Percentiles rank a stretch among this genome's conserved stretches.
phyloP scores from a whole-genome alignment of 2,797 vertebrate species.

The Sebastiscus albofasciatus region DNA sequence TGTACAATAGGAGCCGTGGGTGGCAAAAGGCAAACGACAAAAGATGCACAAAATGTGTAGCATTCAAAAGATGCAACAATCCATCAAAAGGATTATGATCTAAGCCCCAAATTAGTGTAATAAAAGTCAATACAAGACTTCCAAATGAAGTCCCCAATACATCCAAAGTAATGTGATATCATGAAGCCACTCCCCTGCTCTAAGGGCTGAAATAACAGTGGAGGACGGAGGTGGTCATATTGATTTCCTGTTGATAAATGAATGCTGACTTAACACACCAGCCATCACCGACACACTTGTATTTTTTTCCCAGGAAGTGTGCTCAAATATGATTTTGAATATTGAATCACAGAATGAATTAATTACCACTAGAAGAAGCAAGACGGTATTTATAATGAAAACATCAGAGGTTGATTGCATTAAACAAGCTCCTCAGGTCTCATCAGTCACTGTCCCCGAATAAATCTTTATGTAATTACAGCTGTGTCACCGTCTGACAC shows the following conservation, averaged over 20 bases:
- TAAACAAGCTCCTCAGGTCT: not conserved
- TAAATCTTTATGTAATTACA: slow-evolving; percentile 20
- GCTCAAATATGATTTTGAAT: not conserved
- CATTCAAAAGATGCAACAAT: not conserved
- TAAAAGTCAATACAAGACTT: not conserved
- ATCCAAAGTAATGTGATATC: not conserved
- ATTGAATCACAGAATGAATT: not conserved
- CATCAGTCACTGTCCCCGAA: not conserved
- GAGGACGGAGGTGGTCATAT: not conserved
- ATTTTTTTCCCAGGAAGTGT: not conserved
- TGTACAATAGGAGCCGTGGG: not conserved
- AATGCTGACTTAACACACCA: not conserved
- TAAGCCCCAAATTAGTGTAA: not conserved
- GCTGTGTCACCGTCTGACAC: slow-evolving; percentile 25
- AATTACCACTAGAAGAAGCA: not conserved
- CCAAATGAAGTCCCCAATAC: not conserved
- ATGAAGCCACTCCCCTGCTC: not conserved
- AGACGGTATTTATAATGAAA: not conserved
- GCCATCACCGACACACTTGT: not conserved
- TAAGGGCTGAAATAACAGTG: not conserved
- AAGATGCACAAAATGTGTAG: too few species aligned
- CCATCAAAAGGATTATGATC: not conserved
- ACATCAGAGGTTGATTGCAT: not conserved
- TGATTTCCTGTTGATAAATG: slow-evolving; percentile 26
- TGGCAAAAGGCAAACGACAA: not conserved